These are phyloP conservation scores for Eupithecia pulchellata DNA, from an alignment of 2,888 invertebrate genomes.

Conservation along the genomic window DNA sequence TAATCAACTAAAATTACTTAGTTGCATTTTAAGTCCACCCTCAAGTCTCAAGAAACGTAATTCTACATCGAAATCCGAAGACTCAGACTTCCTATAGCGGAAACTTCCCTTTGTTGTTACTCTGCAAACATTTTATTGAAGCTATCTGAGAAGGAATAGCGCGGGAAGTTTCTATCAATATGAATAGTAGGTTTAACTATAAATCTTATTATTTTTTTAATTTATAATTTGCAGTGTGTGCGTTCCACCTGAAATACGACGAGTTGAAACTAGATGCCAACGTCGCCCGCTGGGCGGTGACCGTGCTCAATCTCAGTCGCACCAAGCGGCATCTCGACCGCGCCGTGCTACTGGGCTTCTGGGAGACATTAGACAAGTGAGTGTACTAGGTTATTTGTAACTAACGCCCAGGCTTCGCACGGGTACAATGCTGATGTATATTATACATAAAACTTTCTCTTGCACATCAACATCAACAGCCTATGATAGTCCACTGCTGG, in stretches of 20 bases:
- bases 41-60: neutral
- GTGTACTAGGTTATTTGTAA: too few species aligned
- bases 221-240: slow-evolving; percentile 90
- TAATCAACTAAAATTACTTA: neutral
- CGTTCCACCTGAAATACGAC: slow-evolving; percentile 98
- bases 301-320: slow-evolving; percentile 95
- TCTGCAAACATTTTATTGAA: neutral
- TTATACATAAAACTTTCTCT: too few species aligned
- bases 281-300: slow-evolving; percentile 98
- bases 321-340: slow-evolving; percentile 98
- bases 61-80: too few species aligned
- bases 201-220: too few species aligned
- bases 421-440: too few species aligned
- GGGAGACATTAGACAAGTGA: slow-evolving; percentile 98
- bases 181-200: neutral
- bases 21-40: neutral
- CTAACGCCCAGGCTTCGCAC: too few species aligned
- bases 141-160: neutral
- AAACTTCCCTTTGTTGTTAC: neutral
- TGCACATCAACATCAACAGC: too few species aligned
- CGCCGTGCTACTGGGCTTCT: slow-evolving; percentile 97
- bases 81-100: neutral
- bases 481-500: too few species aligned
- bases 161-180: neutral
- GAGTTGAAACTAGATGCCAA: slow-evolving; percentile 98